These are phyloP conservation scores for Andinoacara biseriatus DNA, from an alignment of 2,113 vertebrate genomes.

Conservation along the genomic window DNA sequence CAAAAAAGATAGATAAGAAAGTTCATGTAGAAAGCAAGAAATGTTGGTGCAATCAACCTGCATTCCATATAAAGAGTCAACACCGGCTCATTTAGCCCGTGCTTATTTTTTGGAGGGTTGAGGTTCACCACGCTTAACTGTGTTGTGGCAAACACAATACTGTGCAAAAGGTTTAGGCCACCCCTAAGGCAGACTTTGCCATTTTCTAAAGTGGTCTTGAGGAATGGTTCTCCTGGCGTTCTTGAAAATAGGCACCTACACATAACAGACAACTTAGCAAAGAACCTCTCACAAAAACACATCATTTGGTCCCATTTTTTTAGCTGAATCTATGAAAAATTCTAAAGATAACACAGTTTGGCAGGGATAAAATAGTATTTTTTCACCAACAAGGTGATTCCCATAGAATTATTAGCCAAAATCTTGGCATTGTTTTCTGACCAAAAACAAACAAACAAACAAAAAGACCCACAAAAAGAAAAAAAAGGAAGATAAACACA, in stretches of 20 bases:
- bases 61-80: background rate
- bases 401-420: background rate
- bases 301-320: no score
- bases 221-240: background rate
- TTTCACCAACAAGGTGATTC: background rate
- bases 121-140: background rate
- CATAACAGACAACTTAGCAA: no score
- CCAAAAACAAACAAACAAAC: background rate
- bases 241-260: background rate
- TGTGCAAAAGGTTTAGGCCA: background rate
- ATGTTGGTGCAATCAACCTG: background rate
- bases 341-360: no score
- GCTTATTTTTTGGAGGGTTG: background rate
- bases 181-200: no score
- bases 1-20: background rate
- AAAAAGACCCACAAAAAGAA: background rate
- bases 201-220: background rate
- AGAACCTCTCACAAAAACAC: no score
- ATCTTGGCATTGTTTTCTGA: background rate
- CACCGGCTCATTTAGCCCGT: background rate
- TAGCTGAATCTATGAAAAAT: no score
- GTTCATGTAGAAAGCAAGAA: background rate
- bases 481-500: background rate
- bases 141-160: rapidly evolving
- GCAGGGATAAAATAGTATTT: background rate